Base-by-base conservation (phyloP, 1,140 invertebrate species). In the Halyomorpha halys region DNA sequence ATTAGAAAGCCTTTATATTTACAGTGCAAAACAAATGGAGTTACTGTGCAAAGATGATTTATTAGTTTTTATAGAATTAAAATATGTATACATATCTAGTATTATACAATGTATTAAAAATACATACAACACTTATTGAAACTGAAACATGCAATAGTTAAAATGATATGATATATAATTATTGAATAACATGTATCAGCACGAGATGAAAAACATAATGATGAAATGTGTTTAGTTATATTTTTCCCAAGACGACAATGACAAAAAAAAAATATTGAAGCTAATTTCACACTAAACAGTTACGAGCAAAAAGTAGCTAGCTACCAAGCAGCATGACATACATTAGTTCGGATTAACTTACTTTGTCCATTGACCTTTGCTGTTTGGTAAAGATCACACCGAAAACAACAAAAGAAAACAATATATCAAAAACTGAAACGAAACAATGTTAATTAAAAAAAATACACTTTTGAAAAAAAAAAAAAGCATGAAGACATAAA, bases 321-420 rank as follows among this genome's bases (percentile, higher is more conserved):
- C 64, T 65, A 65, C 64, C 59, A 62, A 62, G 64, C 64, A 21
- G 25, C 19, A 65, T 21, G 53, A 56, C 59, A 44, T 44, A 39
- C n/a, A 27, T 59, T 59, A 59, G 18, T 34, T 21, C 59, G 30
- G 47, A 56, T 56, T 18, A 59, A 72, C 76, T 81, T 81, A 82
- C 80, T 79, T 81, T 73, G 80, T 82, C 81, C 81, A 82, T 68
- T 80, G 79, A 68, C 81, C 78, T 74, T 80, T 80, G 74, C 79
- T 79, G 73, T 69, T 63, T 56, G 53, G 64, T 59, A 66, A 67
- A 66, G 61, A 65, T 56, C 64, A 65, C 63, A 68, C 66, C 61
- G 63, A 66, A 69, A 68, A 66, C 62, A 68, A 66, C 34, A 64
- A 65, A 65, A 62, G 65, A 62, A 68, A 65, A 39, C 34, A 63